Percentiles rank a stretch among this genome's conserved stretches.
Evolutionary conservation across 2,113 vertebrate species (phyloP).

Genomic region (Sardina pilchardus): DNA sequence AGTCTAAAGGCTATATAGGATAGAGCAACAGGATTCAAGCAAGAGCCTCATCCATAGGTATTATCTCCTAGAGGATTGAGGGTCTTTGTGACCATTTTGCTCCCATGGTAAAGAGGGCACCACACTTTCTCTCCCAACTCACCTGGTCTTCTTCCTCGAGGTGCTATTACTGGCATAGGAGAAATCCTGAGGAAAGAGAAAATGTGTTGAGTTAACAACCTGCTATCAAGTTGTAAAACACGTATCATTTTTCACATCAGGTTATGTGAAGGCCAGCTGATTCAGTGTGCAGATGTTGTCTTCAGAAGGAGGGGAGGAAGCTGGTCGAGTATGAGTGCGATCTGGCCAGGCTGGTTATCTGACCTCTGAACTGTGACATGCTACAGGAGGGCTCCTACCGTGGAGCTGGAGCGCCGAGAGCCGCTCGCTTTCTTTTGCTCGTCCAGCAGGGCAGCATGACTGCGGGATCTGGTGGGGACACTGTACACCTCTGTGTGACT

Average conservation of each 20-base stretch:
- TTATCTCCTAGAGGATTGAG: conserved; percentile 39
- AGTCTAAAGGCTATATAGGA: conserved; percentile 9
- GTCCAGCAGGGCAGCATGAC: conserved; percentile 50
- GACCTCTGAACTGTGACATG: not conserved
- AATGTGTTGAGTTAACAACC: not conserved
- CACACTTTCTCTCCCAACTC: conserved; percentile 28
- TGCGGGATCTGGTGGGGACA: conserved; percentile 54
- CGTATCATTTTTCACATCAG: not conserved
- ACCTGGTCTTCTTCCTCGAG: conserved; percentile 68
- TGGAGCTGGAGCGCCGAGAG: conserved; percentile 66
- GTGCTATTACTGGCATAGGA: conserved; percentile 51
- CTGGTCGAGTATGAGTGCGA: not conserved
- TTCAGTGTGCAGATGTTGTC: not conserved
- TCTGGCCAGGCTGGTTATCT: not conserved
- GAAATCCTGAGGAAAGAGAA: conserved; percentile 59
- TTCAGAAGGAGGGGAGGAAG: not conserved
- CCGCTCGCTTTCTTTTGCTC: conserved; percentile 53
- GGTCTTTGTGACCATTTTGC: conserved; percentile 48
- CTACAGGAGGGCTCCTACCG: conserved; percentile 67
- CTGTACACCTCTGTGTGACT: conserved; percentile 61
- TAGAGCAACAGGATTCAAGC: conserved; percentile 21
- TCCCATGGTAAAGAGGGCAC: not conserved
- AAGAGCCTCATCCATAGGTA: conserved; percentile 18
- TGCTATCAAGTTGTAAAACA: not conserved
- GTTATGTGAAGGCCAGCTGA: not conserved